Evolutionary conservation across 2,888 invertebrate species (phyloP), one percentile per base, ranked within the genome.

Genomic region (Therioaphis trifolii): DNA sequence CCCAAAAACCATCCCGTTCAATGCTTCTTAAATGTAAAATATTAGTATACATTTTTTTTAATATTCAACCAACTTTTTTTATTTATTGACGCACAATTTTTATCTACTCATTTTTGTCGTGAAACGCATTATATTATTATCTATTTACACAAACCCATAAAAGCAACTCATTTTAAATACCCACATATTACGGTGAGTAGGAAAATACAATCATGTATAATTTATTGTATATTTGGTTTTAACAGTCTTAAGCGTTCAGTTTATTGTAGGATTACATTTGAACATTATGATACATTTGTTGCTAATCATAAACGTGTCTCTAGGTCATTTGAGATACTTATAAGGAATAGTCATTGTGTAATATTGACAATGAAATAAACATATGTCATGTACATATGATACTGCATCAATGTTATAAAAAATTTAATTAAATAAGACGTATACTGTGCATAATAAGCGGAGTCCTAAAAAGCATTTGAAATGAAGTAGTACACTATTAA

Each of bases 21-120:
- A 61, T 21, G 66, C 66, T 77, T 78, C 49, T 52, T 35, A 40
- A 66, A 68, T 40, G 77, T 24, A 40, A 68, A 77, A 68, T 35
- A 78, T 14, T 52, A 24, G 52, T 66, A 11, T 29, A 15, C 1
- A 15, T 15, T 3, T n/a, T 21, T 9, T 43, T 55, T 61, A n/a
- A n/a, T n/a, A n/a, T n/a, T n/a, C n/a, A n/a, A n/a, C n/a, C n/a
- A n/a, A n/a, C n/a, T n/a, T n/a, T n/a, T n/a, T n/a, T n/a, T n/a
- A n/a, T n/a, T n/a, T n/a, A n/a, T n/a, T n/a, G n/a, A 52, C 11
- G 21, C 35, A n/a, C 52, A 21, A 55, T 40, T 72, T 72, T 35
- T 7, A 5, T 35, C 35, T 35, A 35, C 35, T 35, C 35, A 35
- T n/a, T n/a, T n/a, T n/a, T n/a, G 35, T 35, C 35, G 35, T 35